These are phyloP conservation scores for Cyanoderma ruficeps DNA, from an alignment of 2,113 vertebrate genomes.

Conservation along the genomic window DNA sequence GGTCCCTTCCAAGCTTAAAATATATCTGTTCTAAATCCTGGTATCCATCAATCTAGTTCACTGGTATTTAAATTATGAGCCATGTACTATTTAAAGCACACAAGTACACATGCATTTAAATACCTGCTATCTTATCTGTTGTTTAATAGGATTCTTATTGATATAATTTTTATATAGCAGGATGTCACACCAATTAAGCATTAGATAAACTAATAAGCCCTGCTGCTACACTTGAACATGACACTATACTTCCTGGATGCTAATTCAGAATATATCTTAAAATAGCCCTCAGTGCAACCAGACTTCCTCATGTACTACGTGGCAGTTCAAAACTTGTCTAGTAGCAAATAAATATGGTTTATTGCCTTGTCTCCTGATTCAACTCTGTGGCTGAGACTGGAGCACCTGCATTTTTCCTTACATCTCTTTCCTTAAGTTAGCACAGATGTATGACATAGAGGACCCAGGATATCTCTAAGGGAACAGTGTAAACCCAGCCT, in stretches of 20 bases:
- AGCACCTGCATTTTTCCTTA: not conserved
- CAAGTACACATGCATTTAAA: not conserved
- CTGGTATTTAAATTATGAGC: not conserved
- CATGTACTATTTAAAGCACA: not conserved
- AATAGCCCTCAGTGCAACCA: not conserved
- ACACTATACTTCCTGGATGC: not conserved
- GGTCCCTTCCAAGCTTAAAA: not conserved
- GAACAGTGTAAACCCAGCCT: not conserved
- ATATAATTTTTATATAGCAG: not conserved
- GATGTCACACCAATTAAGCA: not conserved
- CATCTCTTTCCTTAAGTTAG: not conserved
- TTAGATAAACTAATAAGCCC: not conserved
- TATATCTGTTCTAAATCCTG: not conserved
- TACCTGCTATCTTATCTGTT: not conserved
- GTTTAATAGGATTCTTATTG: not conserved
- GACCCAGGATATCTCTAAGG: not conserved
- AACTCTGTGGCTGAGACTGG: not conserved
- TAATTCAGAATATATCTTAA: not conserved
- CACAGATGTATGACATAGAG: not conserved
- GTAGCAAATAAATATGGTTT: not conserved
- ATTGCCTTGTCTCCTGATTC: not conserved
- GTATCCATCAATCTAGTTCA: not conserved
- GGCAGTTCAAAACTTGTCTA: not conserved
- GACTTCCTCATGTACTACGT: not conserved
- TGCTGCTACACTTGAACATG: not conserved